Percentiles rank a stretch among this genome's conserved stretches.
Evolutionary conservation across 2,797 vertebrate species (phyloP).

Genomic region (Alcedo atthis): DNA sequence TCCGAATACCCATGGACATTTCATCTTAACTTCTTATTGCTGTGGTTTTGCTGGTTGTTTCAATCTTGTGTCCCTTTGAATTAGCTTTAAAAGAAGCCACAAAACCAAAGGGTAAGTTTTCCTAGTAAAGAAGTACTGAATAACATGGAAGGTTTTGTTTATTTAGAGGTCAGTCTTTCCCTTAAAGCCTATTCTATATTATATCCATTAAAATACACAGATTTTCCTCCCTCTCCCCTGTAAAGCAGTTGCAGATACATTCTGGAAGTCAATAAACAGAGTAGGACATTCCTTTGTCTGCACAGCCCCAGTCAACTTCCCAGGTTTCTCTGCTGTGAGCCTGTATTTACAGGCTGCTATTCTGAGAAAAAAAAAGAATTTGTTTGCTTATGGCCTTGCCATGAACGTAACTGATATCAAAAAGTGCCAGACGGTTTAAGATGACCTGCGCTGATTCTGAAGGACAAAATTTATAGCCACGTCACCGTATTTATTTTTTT

Average conservation of each 20-base stretch:
- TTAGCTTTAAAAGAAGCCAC: not conserved
- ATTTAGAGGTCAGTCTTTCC: not conserved
- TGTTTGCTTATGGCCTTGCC: constrained; percentile 49
- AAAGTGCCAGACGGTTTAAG: not conserved
- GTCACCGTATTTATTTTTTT: not conserved
- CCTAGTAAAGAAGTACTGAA: not conserved
- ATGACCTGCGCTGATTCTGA: not conserved
- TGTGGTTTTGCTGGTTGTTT: not conserved
- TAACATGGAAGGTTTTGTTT: not conserved
- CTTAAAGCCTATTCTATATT: not conserved
- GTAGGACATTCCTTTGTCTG: not conserved
- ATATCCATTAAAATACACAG: not conserved
- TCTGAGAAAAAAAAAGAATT: not conserved
- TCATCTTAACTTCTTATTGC: constrained; percentile 8
- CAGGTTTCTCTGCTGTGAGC: not conserved
- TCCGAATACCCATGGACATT: constrained; percentile 13
- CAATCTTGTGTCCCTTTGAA: not conserved
- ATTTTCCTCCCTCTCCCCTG: not conserved
- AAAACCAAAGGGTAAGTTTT: not conserved
- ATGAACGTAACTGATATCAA: not conserved
- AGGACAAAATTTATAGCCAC: not conserved
- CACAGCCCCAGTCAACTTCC: constrained; percentile 24
- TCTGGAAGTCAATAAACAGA: not conserved
- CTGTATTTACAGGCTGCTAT: constrained; percentile 5
- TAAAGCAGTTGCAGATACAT: not conserved